Evolutionary conservation across 2,797 vertebrate species (phyloP).

Genomic region (Urocyon cinereoargenteus): DNA sequence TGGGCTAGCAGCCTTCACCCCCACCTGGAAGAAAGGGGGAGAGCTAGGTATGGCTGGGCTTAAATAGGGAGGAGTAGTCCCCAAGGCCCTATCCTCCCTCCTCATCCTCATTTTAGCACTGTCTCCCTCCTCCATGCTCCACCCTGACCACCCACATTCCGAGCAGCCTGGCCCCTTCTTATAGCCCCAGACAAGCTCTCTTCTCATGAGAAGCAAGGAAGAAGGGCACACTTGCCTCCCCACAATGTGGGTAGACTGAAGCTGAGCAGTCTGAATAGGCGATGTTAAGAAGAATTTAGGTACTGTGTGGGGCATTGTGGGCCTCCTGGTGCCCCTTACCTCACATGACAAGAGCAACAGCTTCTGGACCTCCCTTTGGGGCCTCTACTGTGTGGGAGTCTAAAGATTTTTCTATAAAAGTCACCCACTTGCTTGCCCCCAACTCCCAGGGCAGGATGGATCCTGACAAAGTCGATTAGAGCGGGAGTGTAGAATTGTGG

Average conservation of each 20-base stretch:
- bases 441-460: neutral
- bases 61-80: neutral
- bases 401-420: slow-evolving; percentile 18
- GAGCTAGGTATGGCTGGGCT: neutral
- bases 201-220: neutral
- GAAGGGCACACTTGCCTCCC: neutral
- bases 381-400: neutral
- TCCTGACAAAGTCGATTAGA: neutral
- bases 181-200: neutral
- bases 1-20: neutral
- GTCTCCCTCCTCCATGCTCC: neutral
- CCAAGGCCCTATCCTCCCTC: neutral
- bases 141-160: neutral
- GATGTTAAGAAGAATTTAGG: neutral
- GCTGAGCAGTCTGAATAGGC: neutral
- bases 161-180: neutral
- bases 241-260: neutral
- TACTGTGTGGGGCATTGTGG: neutral
- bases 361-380: neutral
- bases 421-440: neutral
- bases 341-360: neutral
- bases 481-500: neutral
- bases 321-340: neutral
- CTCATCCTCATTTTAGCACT: neutral
- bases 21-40: neutral